Percentiles rank a stretch among this genome's conserved stretches.
Evolutionary conservation across 2,888 invertebrate species (phyloP).

Genomic region (Melipona beecheii): DNA sequence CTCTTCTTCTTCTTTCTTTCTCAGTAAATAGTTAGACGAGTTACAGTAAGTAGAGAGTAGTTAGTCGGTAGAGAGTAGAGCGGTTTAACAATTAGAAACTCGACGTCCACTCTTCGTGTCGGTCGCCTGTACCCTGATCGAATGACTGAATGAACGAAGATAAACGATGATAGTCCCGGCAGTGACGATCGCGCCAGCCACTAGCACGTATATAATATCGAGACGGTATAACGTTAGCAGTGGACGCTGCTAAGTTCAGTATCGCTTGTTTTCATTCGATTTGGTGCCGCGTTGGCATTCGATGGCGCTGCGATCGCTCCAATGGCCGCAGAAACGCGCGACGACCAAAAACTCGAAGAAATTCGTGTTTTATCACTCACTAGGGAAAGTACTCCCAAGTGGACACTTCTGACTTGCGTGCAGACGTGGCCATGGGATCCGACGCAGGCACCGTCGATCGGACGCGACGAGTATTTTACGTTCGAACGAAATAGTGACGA

Average conservation of each 20-base stretch:
- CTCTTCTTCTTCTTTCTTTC: neutral
- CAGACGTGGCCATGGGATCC: neutral
- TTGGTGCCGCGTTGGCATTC: neutral
- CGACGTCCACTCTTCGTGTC: constrained; percentile 34
- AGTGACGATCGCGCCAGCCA: constrained; percentile 65
- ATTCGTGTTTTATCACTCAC: neutral
- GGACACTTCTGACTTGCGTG: neutral
- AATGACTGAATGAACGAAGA: constrained; percentile 53
- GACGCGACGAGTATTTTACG: neutral
- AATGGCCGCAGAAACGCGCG: neutral
- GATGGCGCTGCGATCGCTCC: neutral
- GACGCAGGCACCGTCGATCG: constrained; percentile 9
- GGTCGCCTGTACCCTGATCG: constrained; percentile 61
- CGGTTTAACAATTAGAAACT: constrained; percentile 56
- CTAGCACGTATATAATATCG: constrained; percentile 20
- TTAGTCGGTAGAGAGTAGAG: constrained; percentile 42
- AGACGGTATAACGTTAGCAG: constrained; percentile 39
- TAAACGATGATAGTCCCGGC: constrained; percentile 59
- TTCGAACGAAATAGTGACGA: constrained; percentile 47
- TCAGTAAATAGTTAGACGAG: constrained; percentile 15
- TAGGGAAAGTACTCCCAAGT: neutral
- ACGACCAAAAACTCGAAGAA: too few species aligned
- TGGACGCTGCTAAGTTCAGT: neutral
- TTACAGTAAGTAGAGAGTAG: constrained; percentile 15
- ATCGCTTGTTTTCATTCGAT: constrained; percentile 23